Evolutionary conservation across 1,140 invertebrate genomes (phyloP).

Genomic region (Cydia fagiglandana): DNA sequence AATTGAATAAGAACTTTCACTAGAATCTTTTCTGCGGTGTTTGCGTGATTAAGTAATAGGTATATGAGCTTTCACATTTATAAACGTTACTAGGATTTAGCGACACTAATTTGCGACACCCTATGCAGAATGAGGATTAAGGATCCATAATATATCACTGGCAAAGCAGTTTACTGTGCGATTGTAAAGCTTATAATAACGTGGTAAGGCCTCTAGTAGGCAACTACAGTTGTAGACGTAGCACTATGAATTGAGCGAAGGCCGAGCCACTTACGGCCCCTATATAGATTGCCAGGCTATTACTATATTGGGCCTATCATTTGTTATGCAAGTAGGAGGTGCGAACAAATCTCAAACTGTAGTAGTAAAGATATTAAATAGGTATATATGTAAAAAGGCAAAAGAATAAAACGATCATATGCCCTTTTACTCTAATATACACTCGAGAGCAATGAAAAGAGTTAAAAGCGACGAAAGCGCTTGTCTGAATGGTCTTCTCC

Average conservation of each 20-base stretch:
- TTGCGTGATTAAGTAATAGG: too few relatives aligned
- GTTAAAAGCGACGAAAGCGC: too few relatives aligned
- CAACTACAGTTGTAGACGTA: neutral
- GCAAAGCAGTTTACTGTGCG: neutral
- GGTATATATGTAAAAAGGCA: too few relatives aligned
- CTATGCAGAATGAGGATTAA: neutral
- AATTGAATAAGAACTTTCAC: too few relatives aligned
- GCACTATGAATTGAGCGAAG: neutral
- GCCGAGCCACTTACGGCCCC: constrained; percentile 14
- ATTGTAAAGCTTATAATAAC: neutral
- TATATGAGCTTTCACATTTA: too few relatives aligned
- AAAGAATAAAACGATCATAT: too few relatives aligned
- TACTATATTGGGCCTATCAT: neutral
- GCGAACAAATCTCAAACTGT: neutral
- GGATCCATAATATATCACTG: neutral
- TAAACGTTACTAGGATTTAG: too few relatives aligned
- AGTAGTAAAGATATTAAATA: too few relatives aligned
- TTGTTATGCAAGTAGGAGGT: neutral
- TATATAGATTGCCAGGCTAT: neutral
- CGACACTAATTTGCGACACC: neutral
- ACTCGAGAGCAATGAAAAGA: too few relatives aligned
- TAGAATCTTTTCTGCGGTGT: too few relatives aligned
- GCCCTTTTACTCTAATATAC: too few relatives aligned
- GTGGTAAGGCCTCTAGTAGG: neutral
- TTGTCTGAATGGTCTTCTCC: too few relatives aligned